Evolutionary conservation across 1,140 invertebrate genomes (phyloP).

Genomic region (Drosophila nigrodunni): DNA sequence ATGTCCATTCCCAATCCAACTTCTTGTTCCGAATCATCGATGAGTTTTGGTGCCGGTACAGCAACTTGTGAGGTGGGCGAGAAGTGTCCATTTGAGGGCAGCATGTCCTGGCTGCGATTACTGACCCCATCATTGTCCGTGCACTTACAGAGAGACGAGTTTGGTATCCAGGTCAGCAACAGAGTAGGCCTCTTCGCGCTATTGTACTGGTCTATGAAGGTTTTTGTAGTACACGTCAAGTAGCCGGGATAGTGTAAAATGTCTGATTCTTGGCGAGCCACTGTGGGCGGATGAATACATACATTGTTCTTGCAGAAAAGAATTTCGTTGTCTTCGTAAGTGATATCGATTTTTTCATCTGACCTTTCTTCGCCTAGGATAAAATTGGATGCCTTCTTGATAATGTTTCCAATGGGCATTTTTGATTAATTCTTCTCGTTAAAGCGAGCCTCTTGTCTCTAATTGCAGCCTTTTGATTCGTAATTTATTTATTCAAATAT

Average conservation of each 20-base stretch:
- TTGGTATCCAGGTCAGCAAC: slow-evolving; percentile 97
- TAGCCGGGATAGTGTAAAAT: slow-evolving; percentile 96
- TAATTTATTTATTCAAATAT: slow-evolving; percentile 11
- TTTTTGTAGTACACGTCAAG: slow-evolving; percentile 92
- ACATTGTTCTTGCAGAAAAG: slow-evolving; percentile 97
- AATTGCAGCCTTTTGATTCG: slow-evolving; percentile 22
- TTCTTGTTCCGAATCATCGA: slow-evolving; percentile 48
- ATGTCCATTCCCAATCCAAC: slow-evolving; percentile 1
- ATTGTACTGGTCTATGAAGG: slow-evolving; percentile 89
- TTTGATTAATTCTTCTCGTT: slow-evolving; percentile 42
- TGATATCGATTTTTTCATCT: slow-evolving; percentile 86
- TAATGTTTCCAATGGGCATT: slow-evolving; percentile 91
- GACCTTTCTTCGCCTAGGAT: slow-evolving; percentile 89
- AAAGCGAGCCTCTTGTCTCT: not conserved
- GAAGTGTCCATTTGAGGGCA: slow-evolving; percentile 45
- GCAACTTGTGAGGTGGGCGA: slow-evolving; percentile 47
- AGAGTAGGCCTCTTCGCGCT: slow-evolving; percentile 91
- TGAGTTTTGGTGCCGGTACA: slow-evolving; percentile 37
- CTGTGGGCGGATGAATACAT: slow-evolving; percentile 96
- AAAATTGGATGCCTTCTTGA: slow-evolving; percentile 91
- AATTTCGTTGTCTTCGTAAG: slow-evolving; percentile 92
- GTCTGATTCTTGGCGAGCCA: slow-evolving; percentile 91
- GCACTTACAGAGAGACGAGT: slow-evolving; percentile 94
- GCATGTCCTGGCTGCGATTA: slow-evolving; percentile 10
- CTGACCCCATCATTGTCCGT: slow-evolving; percentile 69